phyloP scores from a whole-genome alignment of 2,888 invertebrate species.

The Lamellibrachia columna region DNA sequence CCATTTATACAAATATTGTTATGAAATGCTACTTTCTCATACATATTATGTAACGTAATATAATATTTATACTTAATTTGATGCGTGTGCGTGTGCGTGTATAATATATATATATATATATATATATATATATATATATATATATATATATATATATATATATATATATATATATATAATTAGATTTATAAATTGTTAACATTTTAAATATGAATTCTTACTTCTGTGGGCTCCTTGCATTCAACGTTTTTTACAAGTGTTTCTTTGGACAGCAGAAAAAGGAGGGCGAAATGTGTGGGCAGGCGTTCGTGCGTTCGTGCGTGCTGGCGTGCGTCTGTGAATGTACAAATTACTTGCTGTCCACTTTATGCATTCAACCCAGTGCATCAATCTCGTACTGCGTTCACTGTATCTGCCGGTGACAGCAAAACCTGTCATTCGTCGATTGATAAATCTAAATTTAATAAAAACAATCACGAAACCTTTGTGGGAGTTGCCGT shows the following conservation, averaged over 20 bases:
- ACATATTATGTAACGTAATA: too few relatives aligned
- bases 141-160: too few relatives aligned
- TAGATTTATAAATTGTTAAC: too few relatives aligned
- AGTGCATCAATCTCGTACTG: background rate
- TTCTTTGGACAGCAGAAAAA: too few relatives aligned
- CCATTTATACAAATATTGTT: too few relatives aligned
- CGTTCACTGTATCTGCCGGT: background rate
- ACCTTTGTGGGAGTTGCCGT: background rate
- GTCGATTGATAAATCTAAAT: conserved; percentile 11
- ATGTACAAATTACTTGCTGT: background rate
- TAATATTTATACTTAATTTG: background rate
- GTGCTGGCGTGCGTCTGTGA: background rate
- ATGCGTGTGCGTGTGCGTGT: background rate
- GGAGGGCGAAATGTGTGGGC: background rate
- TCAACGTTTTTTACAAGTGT: too few relatives aligned
- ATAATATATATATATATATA: background rate
- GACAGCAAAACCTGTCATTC: background rate
- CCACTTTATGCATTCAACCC: background rate
- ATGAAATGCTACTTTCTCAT: too few relatives aligned
- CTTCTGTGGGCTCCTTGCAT: too few relatives aligned
- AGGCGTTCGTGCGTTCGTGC: background rate
- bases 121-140: too few relatives aligned
- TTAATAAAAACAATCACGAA: conserved; percentile 10
- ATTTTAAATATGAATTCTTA: too few relatives aligned
- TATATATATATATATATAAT: too few relatives aligned